Evolutionary conservation across 2,113 vertebrate genomes (phyloP), one percentile per base, ranked within the genome.

Genomic region (Baryphthengus martii): DNA sequence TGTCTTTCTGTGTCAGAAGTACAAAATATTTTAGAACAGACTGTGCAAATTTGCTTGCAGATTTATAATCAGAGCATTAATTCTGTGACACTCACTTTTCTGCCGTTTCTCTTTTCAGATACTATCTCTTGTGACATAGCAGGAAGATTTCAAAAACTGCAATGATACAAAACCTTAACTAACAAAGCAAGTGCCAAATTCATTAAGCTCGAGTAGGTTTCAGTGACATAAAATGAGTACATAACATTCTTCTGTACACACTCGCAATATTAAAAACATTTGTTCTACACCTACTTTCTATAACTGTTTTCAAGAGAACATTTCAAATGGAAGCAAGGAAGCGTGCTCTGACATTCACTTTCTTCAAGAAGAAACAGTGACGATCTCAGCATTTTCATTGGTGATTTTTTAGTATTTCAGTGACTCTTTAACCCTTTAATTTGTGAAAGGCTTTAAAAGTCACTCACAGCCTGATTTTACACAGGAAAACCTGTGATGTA

Each of bases 341-440:
- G 45, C 0, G 0, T 11, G 9, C 4, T 58, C 53, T 11, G 9
- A 44, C 12, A 47, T 23, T 17, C 5, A 1, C 67, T 67, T 89
- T 84, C 37, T 26, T 92, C 33, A 72, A 52, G 12, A 39, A 33
- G 29, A 80, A 25, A 61, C 2, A 49, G 6, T 10, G 6, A 26
- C 17, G 40, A 42, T 3, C 3, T 25, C 53, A 56, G 26, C 10
- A 63, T 44, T 80, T 89, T 62, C 20, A 29, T 3, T 19, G 5
- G 17, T 45, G 25, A 53, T 40, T 85, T 93, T 49, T 37, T 15
- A 33, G 39, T 9, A 29, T 6, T 7, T 12, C 28, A 14, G 17
- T 31, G 28, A 17, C 24, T 39, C 28, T 65, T 86, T 4, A 73
- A 84, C 8, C 2, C 2, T 52, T 18, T n/a, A 9, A 50, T 59